These are phyloP conservation scores for Python bivittatus DNA, from an alignment of 2,113 vertebrate species.

Conservation along the genomic window DNA sequence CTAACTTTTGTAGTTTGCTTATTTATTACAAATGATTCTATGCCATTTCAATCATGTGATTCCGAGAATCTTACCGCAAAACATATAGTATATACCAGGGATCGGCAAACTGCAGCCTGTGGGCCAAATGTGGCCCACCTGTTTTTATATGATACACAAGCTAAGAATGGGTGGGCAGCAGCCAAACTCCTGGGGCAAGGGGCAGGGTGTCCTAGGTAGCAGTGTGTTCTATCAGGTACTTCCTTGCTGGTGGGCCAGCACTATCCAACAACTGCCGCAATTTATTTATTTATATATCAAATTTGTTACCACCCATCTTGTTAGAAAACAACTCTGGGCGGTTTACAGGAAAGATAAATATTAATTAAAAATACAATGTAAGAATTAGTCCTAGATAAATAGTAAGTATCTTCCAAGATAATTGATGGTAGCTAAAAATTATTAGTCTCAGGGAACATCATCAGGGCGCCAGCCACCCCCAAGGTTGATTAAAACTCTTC, in stretches of 20 bases:
- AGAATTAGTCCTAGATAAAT: no score
- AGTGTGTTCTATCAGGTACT: neutral
- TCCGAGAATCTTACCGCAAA: neutral
- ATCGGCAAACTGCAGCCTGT: neutral
- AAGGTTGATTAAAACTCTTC: no score
- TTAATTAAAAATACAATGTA: no score
- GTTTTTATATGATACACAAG: neutral
- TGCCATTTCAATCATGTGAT: neutral
- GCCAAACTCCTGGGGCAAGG: neutral
- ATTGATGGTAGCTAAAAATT: no score
- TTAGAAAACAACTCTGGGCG: no score
- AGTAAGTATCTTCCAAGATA: no score
- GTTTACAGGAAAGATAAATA: no score
- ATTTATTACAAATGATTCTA: neutral
- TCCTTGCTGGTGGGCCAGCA: neutral
- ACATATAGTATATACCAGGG: neutral
- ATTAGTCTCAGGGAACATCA: no score
- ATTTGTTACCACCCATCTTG: no score
- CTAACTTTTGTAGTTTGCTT: neutral
- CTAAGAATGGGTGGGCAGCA: neutral
- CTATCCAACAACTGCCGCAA: neutral
- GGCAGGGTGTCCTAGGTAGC: neutral
- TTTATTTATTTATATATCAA: no score
- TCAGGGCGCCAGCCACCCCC: no score
- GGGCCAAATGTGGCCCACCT: neutral